These are phyloP conservation scores for Zaprionus davidi DNA, from an alignment of 1,140 invertebrate genomes.

Conservation along the genomic window DNA sequence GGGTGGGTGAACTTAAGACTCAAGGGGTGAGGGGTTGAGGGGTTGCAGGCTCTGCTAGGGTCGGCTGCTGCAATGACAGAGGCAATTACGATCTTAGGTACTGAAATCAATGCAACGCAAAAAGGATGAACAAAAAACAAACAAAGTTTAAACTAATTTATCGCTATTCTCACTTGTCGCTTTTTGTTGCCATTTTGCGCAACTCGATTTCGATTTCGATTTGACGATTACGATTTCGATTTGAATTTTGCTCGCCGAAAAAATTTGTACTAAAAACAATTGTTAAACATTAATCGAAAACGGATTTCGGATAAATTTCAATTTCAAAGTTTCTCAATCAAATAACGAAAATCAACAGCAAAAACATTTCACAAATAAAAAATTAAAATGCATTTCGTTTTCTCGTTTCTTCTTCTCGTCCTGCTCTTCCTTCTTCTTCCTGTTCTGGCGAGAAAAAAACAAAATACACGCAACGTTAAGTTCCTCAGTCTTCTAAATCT, in stretches of 20 bases:
- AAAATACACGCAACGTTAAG: conserved; percentile 51
- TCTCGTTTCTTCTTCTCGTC: conserved; percentile 15
- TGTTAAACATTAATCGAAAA: conserved; percentile 78
- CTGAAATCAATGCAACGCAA: conserved; percentile 24
- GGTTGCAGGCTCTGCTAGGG: neutral
- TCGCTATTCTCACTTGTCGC: conserved; percentile 6
- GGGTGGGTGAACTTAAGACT: neutral
- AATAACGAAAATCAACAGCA: conserved; percentile 81
- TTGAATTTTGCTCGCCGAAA: conserved; percentile 70
- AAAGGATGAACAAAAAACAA: conserved; percentile 46
- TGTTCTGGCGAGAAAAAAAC: conserved; percentile 12
- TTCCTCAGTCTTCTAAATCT: conserved; percentile 82
- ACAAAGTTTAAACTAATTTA: conserved; percentile 59
- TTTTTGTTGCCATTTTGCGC: conserved; percentile 3
- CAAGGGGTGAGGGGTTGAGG: conserved; percentile 19
- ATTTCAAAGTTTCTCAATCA: conserved; percentile 31
- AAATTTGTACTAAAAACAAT: conserved; percentile 78
- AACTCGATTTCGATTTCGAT: neutral
- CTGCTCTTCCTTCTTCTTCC: conserved; percentile 34
- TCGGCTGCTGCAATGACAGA: conserved; percentile 35
- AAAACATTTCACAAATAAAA: conserved; percentile 66
- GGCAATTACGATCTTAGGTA: conserved; percentile 26
- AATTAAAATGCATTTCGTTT: conserved; percentile 24
- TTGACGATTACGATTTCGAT: conserved; percentile 22
- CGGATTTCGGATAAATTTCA: conserved; percentile 32